Conservation (phyloP, 1,140 invertebrate species). For the Lucilia cuprina region DNA sequence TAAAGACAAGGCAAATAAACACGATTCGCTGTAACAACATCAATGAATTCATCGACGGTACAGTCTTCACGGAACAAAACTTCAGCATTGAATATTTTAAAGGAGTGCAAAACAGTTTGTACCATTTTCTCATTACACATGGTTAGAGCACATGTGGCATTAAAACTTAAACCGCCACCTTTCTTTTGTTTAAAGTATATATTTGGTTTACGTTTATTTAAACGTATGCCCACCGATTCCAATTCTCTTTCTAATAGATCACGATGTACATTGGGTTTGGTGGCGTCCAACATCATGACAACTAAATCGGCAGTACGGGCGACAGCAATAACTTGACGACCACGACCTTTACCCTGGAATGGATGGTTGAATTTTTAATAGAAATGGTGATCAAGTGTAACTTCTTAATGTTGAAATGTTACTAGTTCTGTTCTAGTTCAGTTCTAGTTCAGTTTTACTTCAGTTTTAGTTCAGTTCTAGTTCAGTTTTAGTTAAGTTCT, state of each 20-base stretch:
- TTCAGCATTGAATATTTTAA: slow-evolving; percentile 99
- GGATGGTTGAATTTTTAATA: neutral
- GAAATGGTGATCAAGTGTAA: slow-evolving; percentile 41
- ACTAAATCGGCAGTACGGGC: slow-evolving; percentile 95
- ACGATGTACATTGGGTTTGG: slow-evolving; percentile 94
- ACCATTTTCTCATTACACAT: slow-evolving; percentile 97
- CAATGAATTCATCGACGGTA: slow-evolving; percentile 95
- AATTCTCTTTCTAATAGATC: slow-evolving; percentile 90
- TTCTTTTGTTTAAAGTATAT: slow-evolving; percentile 99
- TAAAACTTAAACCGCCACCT: slow-evolving; percentile 98
- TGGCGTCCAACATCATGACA: slow-evolving; percentile 98
- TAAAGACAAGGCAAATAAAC: slow-evolving; percentile 98
- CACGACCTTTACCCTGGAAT: slow-evolving; percentile 83
- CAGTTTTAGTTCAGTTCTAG: too few relatives aligned
- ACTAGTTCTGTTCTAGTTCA: too few relatives aligned
- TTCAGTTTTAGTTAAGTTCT: too few relatives aligned
- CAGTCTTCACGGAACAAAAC: slow-evolving; percentile 96
- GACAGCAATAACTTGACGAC: slow-evolving; percentile 92
- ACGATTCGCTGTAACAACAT: slow-evolving; percentile 97
- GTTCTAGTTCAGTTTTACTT: too few relatives aligned
- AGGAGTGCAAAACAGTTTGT: slow-evolving; percentile 97
- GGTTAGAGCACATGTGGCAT: slow-evolving; percentile 92
- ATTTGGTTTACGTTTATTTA: slow-evolving; percentile 94
- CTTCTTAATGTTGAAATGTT: too few relatives aligned
- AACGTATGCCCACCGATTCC: slow-evolving; percentile 93